Evolutionary conservation across 2,113 vertebrate genomes (phyloP).

Genomic region (Alethe diademata): DNA sequence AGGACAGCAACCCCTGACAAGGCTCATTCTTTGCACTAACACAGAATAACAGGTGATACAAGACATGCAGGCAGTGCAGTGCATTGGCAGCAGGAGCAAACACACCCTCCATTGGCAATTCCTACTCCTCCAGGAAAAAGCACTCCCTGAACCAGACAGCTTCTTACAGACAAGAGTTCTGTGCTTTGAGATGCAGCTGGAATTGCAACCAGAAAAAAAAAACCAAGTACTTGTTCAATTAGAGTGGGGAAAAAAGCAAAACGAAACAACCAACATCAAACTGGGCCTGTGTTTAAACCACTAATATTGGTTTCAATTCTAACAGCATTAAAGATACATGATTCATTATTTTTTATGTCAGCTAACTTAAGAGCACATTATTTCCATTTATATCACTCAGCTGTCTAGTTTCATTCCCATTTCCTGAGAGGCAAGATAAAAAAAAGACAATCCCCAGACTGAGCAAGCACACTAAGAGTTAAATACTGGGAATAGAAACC

Average conservation of each 20-base stretch:
- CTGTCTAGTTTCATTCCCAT: not conserved
- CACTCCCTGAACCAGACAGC: not conserved
- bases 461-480: not conserved
- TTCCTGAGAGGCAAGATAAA: not conserved
- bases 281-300: not conserved
- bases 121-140: not conserved
- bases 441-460: not conserved
- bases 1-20: not conserved
- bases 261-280: not conserved
- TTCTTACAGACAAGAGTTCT: not conserved
- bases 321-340: not conserved
- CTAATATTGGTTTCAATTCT: not conserved
- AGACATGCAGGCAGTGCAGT: not conserved
- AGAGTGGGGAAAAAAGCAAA: not conserved
- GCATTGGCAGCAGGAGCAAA: not conserved
- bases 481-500: not conserved
- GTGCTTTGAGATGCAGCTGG: not conserved
- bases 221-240: not conserved
- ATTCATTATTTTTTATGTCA: not conserved
- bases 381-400: not conserved
- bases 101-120: not conserved
- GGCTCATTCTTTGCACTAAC: not conserved
- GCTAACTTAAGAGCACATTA: not conserved
- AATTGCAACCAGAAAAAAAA: not conserved
- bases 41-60: accelerated